Base-by-base conservation (phyloP, 2,113 vertebrate species). In the Scortum barcoo region DNA sequence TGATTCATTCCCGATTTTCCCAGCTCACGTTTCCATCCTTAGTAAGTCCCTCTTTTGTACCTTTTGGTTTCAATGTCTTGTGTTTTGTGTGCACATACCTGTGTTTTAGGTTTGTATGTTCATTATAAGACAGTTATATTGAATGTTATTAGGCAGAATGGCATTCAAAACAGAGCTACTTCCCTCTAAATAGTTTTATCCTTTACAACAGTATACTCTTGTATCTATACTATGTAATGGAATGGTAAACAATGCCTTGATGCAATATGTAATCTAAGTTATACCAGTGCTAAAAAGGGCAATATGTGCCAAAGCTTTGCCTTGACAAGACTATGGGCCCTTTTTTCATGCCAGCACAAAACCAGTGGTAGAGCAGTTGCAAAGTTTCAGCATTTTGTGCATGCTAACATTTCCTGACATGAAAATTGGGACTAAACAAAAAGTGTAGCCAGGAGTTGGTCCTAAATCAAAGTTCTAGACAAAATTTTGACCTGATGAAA, bases 1-100 rank as follows among this genome's bases (percentile, higher is more conserved):
- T 91, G 93, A 94, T 38, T 92, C 91, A 92, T n/a, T 76, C 36
- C 70, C 68, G 88, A 33, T 79, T 91, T 91, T 84, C 90, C 89
- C 85, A 83, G 76, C 53, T 44, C 9, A 20, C 72, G 28, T 48
- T 76, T 66, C 14, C 26, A n/a, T 4, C 22, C 10, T 30, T 3
- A 8, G 58, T 6, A 46, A 56, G 36, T 62, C 14, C 9, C 28
- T 17, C 22, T 67, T 67, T 65, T 66, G 53, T 20, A 2, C 8
- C 42, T 10, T 44, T 20, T 28, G 2, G 44, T 72, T 72, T 85
- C 69, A 14, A 28, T 20, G n/a, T 62, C 51, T 16, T 3, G 38
- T 48, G n/a, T 3, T 75, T 51, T 62, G 33, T 69, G n/a, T 58
- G 2, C 30, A 51, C 16, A 5, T 38, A 22, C 9, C 8, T 26